These are phyloP conservation scores for Cataglyphis cursor DNA, from an alignment of 2,888 invertebrate genomes.

Conservation along the genomic window DNA sequence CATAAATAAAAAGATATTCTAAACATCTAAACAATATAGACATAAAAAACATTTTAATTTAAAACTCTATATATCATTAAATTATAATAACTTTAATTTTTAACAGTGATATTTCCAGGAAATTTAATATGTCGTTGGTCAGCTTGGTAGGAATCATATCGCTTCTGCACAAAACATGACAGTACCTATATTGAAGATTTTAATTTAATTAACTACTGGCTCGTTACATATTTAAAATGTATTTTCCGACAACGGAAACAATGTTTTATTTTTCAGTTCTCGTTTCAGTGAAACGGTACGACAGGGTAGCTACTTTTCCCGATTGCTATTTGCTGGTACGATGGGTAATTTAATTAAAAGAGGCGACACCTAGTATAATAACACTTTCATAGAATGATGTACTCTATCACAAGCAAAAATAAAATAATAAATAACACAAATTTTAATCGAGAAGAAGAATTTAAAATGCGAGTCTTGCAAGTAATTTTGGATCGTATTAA, in stretches of 20 bases:
- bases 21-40: not conserved
- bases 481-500: not conserved
- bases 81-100: conserved; percentile 13
- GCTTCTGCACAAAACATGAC: not conserved
- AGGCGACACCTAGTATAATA: conserved; percentile 32
- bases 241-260: conserved; percentile 53
- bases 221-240: conserved; percentile 62
- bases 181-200: conserved; percentile 17
- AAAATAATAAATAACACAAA: conserved; percentile 2
- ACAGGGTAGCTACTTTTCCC: conserved; percentile 67
- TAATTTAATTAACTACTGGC: conserved; percentile 48
- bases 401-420: not conserved
- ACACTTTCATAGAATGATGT: conserved; percentile 28
- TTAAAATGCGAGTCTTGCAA: not conserved
- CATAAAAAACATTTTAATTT: not conserved
- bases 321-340: conserved; percentile 69
- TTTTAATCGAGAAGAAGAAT: not conserved
- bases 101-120: not conserved
- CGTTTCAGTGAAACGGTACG: conserved; percentile 27
- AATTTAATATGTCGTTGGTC: conserved; percentile 1
- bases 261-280: conserved; percentile 37
- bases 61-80: not conserved
- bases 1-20: not conserved
- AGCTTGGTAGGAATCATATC: not conserved
- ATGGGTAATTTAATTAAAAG: conserved; percentile 69